Evolutionary conservation across 1,140 invertebrate species (phyloP), one percentile per base, ranked within the genome.

Genomic region (Trachymyrmex cornetzi): DNA sequence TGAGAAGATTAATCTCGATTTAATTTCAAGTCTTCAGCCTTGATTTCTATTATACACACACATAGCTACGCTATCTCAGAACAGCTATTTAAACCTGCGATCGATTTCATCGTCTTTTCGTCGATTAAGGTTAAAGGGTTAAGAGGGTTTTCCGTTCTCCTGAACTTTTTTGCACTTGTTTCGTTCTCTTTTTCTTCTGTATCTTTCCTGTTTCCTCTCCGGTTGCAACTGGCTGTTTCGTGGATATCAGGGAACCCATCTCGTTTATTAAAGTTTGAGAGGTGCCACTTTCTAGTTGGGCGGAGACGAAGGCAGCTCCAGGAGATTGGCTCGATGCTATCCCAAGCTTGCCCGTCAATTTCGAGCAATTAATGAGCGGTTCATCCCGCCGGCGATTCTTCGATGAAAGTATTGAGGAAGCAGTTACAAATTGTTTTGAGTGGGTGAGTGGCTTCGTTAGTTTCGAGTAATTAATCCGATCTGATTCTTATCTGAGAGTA

Each of bases 401-500:
- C 81, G 30, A 19, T n/a, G 82, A 86, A 86, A 77, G 48, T 55
- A 55, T 59, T 55, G 27, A 50, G 57, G 34, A 61, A 77, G 14
- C 57, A 67, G 75, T 77, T 75, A 48, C 57, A 50, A n/a, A 82
- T 86, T 89, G 61, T 88, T 74, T n/a, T 11, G 30, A 61, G 19
- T 19, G 63, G 24, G 4, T 24, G 24, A 82, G 44, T 61, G 11
- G 57, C 53, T 86, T 72, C 59, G 67, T 86, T 86, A 77, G 34
- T 44, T 89, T 34, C n/a, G 50, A 44, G 77, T 66, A 86, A 89
- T 89, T 89, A 89, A 89, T 77, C 66, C 48, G 59, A n/a, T 30
- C 66, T 55, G 59, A n/a, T 30, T 66, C n/a, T 34, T 80, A 69
- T 66, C 57, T 19, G 66, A 44, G 50, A 16, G 24, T 19, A 72